These are phyloP conservation scores for Laticauda colubrina DNA, from an alignment of 2,113 vertebrate genomes.

Conservation along the genomic window DNA sequence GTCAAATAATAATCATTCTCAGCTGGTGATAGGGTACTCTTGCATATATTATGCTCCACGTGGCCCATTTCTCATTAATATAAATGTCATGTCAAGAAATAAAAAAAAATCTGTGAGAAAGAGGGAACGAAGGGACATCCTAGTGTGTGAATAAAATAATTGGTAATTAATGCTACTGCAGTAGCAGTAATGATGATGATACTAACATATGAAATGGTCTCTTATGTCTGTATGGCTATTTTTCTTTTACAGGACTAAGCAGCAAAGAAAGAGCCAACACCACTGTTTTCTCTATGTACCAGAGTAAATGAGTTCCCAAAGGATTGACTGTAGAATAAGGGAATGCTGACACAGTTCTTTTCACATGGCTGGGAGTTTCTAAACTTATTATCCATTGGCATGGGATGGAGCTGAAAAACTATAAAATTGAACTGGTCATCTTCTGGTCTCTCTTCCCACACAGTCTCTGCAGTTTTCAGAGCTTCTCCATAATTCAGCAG, in stretches of 20 bases:
- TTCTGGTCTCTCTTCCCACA: background rate
- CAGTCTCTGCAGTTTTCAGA: background rate
- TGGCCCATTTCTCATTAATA: background rate
- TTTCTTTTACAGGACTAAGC: background rate
- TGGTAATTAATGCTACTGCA: background rate
- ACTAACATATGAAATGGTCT: background rate
- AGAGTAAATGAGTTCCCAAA: background rate
- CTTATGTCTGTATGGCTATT: background rate
- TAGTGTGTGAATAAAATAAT: background rate
- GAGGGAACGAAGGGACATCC: background rate
- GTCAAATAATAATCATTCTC: background rate
- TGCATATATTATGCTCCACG: background rate
- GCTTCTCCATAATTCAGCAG: background rate
- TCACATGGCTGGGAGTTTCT: background rate
- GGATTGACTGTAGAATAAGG: background rate
- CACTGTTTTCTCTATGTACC: background rate
- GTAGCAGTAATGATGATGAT: background rate
- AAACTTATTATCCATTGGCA: background rate
- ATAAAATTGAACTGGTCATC: background rate
- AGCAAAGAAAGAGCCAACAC: background rate
- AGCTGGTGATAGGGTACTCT: background rate
- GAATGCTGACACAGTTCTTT: background rate
- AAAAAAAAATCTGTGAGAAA: background rate
- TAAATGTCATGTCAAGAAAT: constrained; percentile 24
- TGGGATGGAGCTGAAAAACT: background rate